Percentiles rank a stretch among this genome's conserved stretches.
These are phyloP conservation scores for Neodiprion pinetum DNA, from an alignment of 1,140 invertebrate genomes.

Conservation along the genomic window DNA sequence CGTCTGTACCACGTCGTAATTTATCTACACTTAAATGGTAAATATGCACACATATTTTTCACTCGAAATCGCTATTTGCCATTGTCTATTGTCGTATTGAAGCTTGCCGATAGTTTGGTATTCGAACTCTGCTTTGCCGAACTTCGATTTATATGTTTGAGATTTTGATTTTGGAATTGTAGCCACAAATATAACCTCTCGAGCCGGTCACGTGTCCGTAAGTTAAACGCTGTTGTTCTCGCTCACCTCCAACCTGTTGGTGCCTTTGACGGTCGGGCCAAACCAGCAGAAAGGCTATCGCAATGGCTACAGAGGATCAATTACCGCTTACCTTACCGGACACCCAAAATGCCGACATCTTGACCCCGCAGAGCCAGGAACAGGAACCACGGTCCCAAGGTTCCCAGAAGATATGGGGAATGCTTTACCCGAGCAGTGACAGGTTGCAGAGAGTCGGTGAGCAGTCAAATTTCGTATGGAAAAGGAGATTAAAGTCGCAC, in stretches of 20 bases:
- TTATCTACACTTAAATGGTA: no score
- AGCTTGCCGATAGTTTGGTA: no score
- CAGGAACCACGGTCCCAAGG: conserved; percentile 19
- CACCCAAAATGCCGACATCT: conserved; percentile 40
- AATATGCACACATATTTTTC: no score
- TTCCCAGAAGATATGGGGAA: conserved; percentile 38
- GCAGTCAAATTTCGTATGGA: conserved; percentile 6
- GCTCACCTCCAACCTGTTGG: not conserved
- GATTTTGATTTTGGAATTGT: no score
- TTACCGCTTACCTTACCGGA: conserved; percentile 38
- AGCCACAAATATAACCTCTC: no score
- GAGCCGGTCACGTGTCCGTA: no score
- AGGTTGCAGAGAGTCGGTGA: conserved; percentile 38
- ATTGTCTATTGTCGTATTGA: no score
- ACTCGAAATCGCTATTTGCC: no score
- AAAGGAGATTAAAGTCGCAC: not conserved
- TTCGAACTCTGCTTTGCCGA: no score
- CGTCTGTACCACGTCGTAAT: no score
- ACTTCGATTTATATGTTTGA: no score
- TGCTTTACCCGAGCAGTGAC: conserved; percentile 34
- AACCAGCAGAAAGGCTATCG: not conserved
- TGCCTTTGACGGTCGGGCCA: not conserved
- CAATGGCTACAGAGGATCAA: conserved; percentile 15
- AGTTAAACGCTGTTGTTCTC: no score
- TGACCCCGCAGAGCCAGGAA: conserved; percentile 37